Percentiles rank a stretch among this genome's conserved stretches.
Conservation (phyloP, 2,113 vertebrate species). For the Platichthys flesus region DNA sequence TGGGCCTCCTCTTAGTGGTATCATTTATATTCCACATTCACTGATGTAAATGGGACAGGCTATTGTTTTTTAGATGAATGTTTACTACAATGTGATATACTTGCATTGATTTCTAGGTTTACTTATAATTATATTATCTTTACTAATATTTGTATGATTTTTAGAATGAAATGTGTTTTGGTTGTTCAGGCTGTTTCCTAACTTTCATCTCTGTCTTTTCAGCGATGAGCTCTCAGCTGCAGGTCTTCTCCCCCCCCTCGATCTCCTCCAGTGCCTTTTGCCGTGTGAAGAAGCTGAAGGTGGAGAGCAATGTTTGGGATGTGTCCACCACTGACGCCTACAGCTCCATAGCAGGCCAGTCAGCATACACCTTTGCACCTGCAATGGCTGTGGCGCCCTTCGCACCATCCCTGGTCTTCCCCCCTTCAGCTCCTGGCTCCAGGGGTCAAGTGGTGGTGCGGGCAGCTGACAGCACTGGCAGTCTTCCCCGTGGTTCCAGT, state of each 20-base stretch:
- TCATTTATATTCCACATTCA: too few species aligned
- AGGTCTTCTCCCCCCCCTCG: constrained; percentile 96
- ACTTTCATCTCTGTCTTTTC: constrained; percentile 22
- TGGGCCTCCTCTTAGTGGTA: background rate
- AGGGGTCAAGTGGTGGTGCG: constrained; percentile 94
- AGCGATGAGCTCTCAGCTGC: constrained; percentile 99
- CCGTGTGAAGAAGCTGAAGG: constrained; percentile 98
- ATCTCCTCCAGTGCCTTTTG: constrained; percentile 99
- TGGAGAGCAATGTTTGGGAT: constrained; percentile 95
- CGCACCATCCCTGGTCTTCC: constrained; percentile 90
- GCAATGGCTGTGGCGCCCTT: constrained; percentile 85
- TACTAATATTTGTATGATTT: background rate
- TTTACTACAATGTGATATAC: background rate
- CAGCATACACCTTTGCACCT: constrained; percentile 87
- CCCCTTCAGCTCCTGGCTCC: constrained; percentile 85
- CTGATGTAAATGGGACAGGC: background rate
- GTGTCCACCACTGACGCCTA: constrained; percentile 89
- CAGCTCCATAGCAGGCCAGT: constrained; percentile 88
- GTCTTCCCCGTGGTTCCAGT: constrained; percentile 85
- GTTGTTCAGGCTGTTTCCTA: background rate
- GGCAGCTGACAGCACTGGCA: constrained; percentile 94
- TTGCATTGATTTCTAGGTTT: too few species aligned
- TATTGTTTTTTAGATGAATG: background rate
- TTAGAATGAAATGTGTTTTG: background rate
- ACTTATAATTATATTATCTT: background rate